A percentile compares a stretch with the other conserved stretches of the same genome.
These are phyloP conservation scores for Bagarius yarrelli DNA, from an alignment of 2,113 vertebrate genomes.

Conservation along the genomic window DNA sequence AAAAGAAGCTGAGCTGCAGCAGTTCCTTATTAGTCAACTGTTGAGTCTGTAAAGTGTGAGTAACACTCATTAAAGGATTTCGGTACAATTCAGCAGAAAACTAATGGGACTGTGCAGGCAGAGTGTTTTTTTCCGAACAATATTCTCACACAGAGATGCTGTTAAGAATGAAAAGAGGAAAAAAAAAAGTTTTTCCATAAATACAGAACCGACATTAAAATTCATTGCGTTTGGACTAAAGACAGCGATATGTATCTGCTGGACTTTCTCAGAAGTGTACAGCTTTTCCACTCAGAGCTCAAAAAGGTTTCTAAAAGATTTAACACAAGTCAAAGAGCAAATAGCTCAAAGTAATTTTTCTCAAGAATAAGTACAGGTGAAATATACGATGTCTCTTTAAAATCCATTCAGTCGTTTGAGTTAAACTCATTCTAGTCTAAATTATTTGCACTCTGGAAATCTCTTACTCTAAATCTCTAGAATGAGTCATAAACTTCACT, in stretches of 20 bases:
- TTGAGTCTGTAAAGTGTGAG: constrained; percentile 42
- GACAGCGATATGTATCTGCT: background rate
- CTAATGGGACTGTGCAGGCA: constrained; percentile 5
- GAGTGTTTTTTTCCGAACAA: background rate
- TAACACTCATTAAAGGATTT: constrained; percentile 25
- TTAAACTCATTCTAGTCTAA: background rate
- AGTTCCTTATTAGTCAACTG: constrained; percentile 24
- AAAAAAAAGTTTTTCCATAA: background rate
- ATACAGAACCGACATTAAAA: background rate
- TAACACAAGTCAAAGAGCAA: background rate
- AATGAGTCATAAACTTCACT: background rate
- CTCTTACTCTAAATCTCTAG: background rate
- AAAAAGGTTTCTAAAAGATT: background rate
- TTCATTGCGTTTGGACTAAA: background rate
- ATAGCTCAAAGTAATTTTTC: background rate
- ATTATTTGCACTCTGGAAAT: background rate
- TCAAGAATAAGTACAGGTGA: background rate
- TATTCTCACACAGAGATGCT: background rate
- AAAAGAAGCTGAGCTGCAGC: background rate
- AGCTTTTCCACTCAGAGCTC: background rate
- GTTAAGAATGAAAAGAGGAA: background rate
- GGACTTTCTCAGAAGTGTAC: background rate
- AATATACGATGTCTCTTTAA: background rate
- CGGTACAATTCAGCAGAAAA: constrained; percentile 29
- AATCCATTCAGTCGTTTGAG: background rate